Evolutionary conservation across 2,888 invertebrate genomes (phyloP).

Genomic region (Macaria liturata): DNA sequence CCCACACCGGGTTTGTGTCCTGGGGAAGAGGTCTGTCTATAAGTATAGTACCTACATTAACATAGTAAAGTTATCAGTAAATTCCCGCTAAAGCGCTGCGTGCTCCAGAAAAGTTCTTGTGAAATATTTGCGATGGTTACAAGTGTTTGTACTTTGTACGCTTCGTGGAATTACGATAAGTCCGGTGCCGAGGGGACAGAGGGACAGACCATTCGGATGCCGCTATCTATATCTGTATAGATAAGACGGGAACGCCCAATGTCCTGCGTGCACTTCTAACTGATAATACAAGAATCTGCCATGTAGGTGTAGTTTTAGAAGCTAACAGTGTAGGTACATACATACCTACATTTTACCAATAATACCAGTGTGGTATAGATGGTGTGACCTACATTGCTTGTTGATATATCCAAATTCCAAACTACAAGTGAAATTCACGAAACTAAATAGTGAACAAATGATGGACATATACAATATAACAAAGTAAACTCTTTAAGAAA

Average conservation of each 20-base stretch:
- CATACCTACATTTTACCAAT: too few relatives aligned
- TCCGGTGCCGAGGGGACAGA: conserved; percentile 54
- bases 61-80: conserved; percentile 6
- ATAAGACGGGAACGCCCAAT: conserved; percentile 53
- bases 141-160: conserved; percentile 63
- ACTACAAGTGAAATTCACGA: too few relatives aligned
- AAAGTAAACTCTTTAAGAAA: conserved; percentile 1
- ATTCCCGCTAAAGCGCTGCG: conserved; percentile 33
- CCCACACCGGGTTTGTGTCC: too few relatives aligned
- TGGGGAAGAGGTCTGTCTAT: too few relatives aligned
- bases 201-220: conserved; percentile 56
- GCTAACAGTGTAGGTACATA: too few relatives aligned
- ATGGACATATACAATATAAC: conserved; percentile 5
- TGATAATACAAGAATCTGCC: conserved; percentile 3
- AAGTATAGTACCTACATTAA: too few relatives aligned
- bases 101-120: conserved; percentile 55
- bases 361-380: too few relatives aligned
- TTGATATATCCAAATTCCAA: too few relatives aligned
- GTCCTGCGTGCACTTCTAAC: conserved; percentile 41
- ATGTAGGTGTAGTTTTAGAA: too few relatives aligned
- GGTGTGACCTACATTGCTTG: too few relatives aligned
- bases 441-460: background rate
- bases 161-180: conserved; percentile 74
- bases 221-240: conserved; percentile 58
- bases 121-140: conserved; percentile 74